These are phyloP conservation scores for Meles meles DNA, from an alignment of 2,113 vertebrate genomes.

Conservation along the genomic window DNA sequence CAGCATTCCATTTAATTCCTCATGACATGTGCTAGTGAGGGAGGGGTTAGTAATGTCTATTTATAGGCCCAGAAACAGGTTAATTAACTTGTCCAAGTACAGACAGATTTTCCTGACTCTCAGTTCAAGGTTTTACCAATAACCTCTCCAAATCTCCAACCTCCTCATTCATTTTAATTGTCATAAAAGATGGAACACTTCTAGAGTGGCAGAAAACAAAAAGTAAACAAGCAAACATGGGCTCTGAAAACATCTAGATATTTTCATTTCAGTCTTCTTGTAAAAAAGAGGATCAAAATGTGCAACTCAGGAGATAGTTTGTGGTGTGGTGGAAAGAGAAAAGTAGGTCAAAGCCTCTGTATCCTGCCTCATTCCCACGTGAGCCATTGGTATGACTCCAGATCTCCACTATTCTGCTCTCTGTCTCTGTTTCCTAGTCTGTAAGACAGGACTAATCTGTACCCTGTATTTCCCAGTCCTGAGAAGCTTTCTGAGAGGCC, in stretches of 20 bases:
- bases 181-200: not conserved
- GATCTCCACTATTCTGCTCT: not conserved
- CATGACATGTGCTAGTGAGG: no score
- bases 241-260: not conserved
- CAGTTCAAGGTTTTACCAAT: not conserved
- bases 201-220: not conserved
- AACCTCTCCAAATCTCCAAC: not conserved
- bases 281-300: not conserved
- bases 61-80: not conserved
- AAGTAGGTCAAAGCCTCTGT: not conserved
- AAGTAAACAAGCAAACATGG: not conserved
- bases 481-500: conserved; percentile 2
- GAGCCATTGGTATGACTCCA: not conserved
- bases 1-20: not conserved
- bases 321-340: not conserved
- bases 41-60: not conserved
- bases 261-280: not conserved
- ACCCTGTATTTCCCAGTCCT: not conserved
- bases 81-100: not conserved
- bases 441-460: not conserved
- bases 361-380: not conserved
- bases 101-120: not conserved
- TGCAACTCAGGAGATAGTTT: not conserved
- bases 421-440: not conserved
- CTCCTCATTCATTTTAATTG: not conserved